These are phyloP conservation scores for Epinotia demarniana DNA, from an alignment of 2,888 invertebrate species.

Conservation along the genomic window DNA sequence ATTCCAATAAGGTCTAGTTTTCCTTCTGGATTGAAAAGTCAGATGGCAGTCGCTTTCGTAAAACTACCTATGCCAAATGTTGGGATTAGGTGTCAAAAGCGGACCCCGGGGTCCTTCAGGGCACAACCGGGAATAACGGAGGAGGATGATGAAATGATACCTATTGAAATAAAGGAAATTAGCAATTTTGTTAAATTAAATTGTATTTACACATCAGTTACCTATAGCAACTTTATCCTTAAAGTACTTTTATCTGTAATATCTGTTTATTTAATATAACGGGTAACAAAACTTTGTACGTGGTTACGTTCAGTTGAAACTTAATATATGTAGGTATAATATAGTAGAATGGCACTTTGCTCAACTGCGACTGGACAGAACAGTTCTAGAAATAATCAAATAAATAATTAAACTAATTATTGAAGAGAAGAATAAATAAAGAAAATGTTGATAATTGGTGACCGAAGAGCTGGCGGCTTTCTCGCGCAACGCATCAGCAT, in stretches of 20 bases:
- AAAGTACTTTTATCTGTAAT: neutral
- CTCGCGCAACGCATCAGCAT: too few relatives aligned
- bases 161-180: too few relatives aligned
- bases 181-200: slow-evolving; percentile 1
- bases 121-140: too few relatives aligned
- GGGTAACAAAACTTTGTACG: slow-evolving; percentile 38
- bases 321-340: slow-evolving; percentile 1
- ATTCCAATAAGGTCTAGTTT: too few relatives aligned
- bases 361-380: neutral
- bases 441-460: too few relatives aligned
- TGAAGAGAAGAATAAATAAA: neutral
- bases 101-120: too few relatives aligned
- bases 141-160: too few relatives aligned
- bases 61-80: too few relatives aligned
- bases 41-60: too few relatives aligned
- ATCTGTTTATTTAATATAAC: slow-evolving; percentile 19
- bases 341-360: neutral
- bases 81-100: too few relatives aligned
- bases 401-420: neutral
- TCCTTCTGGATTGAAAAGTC: too few relatives aligned
- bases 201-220: slow-evolving; percentile 34
- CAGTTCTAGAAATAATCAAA: neutral
- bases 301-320: neutral
- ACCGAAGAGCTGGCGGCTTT: too few relatives aligned
- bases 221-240: slow-evolving; percentile 3